phyloP scores from a whole-genome alignment of 2,888 invertebrate genomes.

The Hyposoter didymator region DNA sequence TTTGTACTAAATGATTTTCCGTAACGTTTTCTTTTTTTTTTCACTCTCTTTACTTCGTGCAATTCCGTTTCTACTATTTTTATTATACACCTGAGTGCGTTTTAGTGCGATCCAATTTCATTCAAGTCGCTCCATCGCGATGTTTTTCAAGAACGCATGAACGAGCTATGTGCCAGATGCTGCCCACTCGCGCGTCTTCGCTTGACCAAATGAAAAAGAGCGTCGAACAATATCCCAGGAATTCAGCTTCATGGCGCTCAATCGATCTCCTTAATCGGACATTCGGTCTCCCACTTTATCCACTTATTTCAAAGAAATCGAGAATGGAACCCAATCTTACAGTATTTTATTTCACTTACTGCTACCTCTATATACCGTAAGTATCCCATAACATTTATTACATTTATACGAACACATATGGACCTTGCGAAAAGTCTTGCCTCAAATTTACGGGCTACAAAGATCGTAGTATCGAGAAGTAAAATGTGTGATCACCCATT shows the following conservation, averaged over 20 bases:
- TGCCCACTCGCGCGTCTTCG: slow-evolving; percentile 20
- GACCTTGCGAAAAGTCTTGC: neutral
- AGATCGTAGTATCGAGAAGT: neutral
- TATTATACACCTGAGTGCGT: slow-evolving; percentile 11
- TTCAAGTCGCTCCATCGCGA: slow-evolving; percentile 26
- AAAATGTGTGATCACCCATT: neutral
- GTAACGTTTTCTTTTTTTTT: slow-evolving; percentile 9
- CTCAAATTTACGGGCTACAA: neutral
- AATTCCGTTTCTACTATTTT: neutral
- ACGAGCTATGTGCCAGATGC: slow-evolving; percentile 43
- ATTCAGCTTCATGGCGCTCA: slow-evolving; percentile 29
- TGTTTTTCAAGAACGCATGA: slow-evolving; percentile 40
- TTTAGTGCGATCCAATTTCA: slow-evolving; percentile 6
- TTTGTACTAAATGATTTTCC: slow-evolving; percentile 16
- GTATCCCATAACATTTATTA: neutral
- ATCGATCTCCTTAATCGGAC: slow-evolving; percentile 49
- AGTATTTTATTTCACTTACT: slow-evolving; percentile 44
- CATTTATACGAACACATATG: neutral
- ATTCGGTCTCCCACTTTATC: slow-evolving; percentile 36
- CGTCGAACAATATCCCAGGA: slow-evolving; percentile 18
- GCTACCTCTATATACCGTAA: neutral
- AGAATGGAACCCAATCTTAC: slow-evolving; percentile 57
- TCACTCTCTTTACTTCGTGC: slow-evolving; percentile 1
- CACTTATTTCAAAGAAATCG: slow-evolving; percentile 52
- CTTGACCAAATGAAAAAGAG: slow-evolving; percentile 39